Evolutionary conservation across 2,888 invertebrate genomes (phyloP).

Genomic region (Drosophila suboccidentalis): DNA sequence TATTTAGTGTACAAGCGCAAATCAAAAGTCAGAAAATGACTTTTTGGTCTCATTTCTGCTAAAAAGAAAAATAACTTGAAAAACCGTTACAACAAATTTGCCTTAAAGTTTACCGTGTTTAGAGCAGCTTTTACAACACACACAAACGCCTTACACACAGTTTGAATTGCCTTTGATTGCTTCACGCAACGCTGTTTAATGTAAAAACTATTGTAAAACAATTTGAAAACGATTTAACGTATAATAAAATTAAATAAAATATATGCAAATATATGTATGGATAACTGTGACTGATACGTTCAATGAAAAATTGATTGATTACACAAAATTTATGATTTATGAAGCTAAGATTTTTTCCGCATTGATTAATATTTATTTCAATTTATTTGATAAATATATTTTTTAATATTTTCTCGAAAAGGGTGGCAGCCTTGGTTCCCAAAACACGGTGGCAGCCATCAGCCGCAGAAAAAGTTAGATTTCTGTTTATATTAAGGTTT

Average conservation of each 20-base stretch:
- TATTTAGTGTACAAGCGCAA: conserved; percentile 13
- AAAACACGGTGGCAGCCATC: too few relatives aligned
- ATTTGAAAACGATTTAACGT: conserved; percentile 43
- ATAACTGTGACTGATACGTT: too few relatives aligned
- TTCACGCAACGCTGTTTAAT: conserved; percentile 49
- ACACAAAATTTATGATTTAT: too few relatives aligned
- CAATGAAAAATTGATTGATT: too few relatives aligned
- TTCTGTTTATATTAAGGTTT: too few relatives aligned
- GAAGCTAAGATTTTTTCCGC: too few relatives aligned
- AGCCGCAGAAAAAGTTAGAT: too few relatives aligned
- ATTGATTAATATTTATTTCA: too few relatives aligned
- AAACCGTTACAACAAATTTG: conserved; percentile 34
- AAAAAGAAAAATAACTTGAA: conserved; percentile 3
- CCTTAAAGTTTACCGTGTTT: conserved; percentile 74
- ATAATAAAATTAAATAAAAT: conserved; percentile 46
- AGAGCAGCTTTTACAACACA: conserved; percentile 34
- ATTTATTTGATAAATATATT: too few relatives aligned
- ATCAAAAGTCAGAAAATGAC: neutral
- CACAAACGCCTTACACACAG: conserved; percentile 51
- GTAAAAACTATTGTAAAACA: conserved; percentile 51
- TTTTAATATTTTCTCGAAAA: too few relatives aligned
- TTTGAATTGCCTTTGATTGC: conserved; percentile 59
- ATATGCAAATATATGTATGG: too few relatives aligned
- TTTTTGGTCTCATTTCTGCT: conserved; percentile 16
- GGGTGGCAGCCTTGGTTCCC: too few relatives aligned